Evolutionary conservation across 2,888 invertebrate genomes (phyloP), one percentile per base, ranked within the genome.

Genomic region (Syrphus vitripennis): DNA sequence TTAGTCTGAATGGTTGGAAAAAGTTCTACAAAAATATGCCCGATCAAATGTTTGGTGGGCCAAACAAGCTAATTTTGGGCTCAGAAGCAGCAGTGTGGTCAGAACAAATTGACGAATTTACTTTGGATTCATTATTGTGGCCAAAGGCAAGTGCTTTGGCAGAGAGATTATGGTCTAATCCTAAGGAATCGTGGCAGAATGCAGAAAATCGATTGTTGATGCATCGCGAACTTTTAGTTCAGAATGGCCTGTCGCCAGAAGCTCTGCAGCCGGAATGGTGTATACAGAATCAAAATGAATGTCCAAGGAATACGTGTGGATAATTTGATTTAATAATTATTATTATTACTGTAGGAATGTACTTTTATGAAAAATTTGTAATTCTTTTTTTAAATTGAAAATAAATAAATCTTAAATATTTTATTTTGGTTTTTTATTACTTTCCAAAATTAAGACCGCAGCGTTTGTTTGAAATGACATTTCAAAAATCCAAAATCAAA

Each of bases 1-100:
- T 93, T 93, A 95, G 95, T 89, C 97, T 97, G 90, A 97, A 97
- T 88, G 96, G 96, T 1, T 97, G 97, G 97, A 96, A 97, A 91
- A 95, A 94, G 89, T 94, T 96, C 1, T 97, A 97, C 89, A 94
- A 95, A 48, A 97, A 97, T 91, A 95, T 94, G 84, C 96, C 95
- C 0, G 92, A 93, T 26, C 89, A 90, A 3, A 94, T 96, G 83
- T 94, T 93, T 24, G 91, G 92, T 1, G 91, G 92, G 1, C 89
- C 93, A 82, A 93, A 93, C 59, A 90, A 93, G 69, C 93, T 93
- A 79, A 87, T 93, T 75, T 88, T 93, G 93, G 96, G 97, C 19
- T 95, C 95, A 0, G 97, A 97, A 91, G 96, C 96, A 0, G 94
- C 97, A 3, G 92, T 97, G 67, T 97, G 97, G 97, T 94, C 96